Base-by-base conservation (phyloP, 92 coral and sea anemone species). In the Umimayanthus chanpuru region DNA sequence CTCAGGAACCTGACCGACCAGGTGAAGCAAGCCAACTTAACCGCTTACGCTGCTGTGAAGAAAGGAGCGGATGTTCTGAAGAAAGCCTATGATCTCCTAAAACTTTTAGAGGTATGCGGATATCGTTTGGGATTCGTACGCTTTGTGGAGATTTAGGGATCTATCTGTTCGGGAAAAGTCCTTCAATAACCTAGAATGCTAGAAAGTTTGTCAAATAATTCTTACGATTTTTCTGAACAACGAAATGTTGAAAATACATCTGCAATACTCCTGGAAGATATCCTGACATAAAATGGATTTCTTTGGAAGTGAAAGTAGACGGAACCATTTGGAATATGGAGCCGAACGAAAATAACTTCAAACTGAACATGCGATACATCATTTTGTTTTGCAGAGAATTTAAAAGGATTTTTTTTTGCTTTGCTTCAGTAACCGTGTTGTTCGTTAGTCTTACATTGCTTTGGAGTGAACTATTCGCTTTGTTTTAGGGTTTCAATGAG, bases 21-120 rank as follows among this genome's bases (percentile, higher is more conserved):
- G 80, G 94, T 89, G n/a, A 91, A 87, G 39, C 84, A 89, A n/a
- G 98, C 98, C 41, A 97, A 95, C 85, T n/a, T 87, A 32, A 97
- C 99, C 36, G 98, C 98, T 3, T 94, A 94, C 79, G 92, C 92
- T 80, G 98, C 99, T 58, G 94, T 97, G 56, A 83, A 90, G 47
- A 93, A 93, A 87, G 99, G 97, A 21, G 96, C 93, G 81, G 90
- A 91, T 47, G 92, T 94, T 10, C 79, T 95, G 50, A 88, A 81
- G 43, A 91, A 93, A 75, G 99, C 99, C 15, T 84, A 43, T 67
- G 91, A 90, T 10, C 87, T 91, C 91, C 88, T 94, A 78, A 88
- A 91, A 38, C 90, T 92, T 12, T 87, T 97, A 1, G 89, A 92
- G 96, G 98, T 97, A 81, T 28, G 68, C 10, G 14, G 66, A 30